phyloP scores from a whole-genome alignment of 2,797 vertebrate species.

The Lutjanus campechanus region DNA sequence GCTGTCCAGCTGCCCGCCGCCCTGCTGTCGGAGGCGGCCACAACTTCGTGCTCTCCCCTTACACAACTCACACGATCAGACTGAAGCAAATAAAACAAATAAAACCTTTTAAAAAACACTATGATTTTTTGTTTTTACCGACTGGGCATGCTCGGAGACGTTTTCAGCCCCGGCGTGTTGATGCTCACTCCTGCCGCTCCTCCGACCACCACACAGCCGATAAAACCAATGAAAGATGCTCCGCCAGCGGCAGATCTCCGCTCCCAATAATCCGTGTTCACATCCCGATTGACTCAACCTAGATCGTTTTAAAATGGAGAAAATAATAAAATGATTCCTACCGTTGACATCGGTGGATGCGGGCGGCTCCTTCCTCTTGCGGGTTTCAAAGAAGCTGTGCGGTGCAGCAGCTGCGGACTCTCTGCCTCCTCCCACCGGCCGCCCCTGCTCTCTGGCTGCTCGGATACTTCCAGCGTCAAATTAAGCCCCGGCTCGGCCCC shows the following conservation, averaged over 20 bases:
- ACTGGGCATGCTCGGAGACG: neutral
- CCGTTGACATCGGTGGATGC: conserved; percentile 62
- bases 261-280: neutral
- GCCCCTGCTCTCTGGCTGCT: conserved; percentile 63
- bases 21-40: conserved; percentile 42
- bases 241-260: conserved; percentile 32
- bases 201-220: conserved; percentile 30
- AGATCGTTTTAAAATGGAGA: rapidly evolving
- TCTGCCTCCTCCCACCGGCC: conserved; percentile 79
- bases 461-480: conserved; percentile 41
- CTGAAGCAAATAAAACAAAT: neutral
- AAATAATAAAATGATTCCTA: conserved; percentile 34
- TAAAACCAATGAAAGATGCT: conserved; percentile 48
- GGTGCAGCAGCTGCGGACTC: conserved; percentile 65
- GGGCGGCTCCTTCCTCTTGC: conserved; percentile 55
- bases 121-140: neutral
- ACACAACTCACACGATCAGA: neutral
- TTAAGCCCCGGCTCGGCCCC: conserved; percentile 4
- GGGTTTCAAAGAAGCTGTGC: conserved; percentile 57
- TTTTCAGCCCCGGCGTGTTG: conserved; percentile 25
- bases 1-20: conserved; percentile 39
- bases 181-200: conserved; percentile 46
- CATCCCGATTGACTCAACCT: rapidly evolving
- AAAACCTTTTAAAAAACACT: rapidly evolving
- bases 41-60: neutral